These are phyloP conservation scores for Panagrolaimus sp. DNA, from an alignment of 1,140 invertebrate genomes.

Conservation along the genomic window DNA sequence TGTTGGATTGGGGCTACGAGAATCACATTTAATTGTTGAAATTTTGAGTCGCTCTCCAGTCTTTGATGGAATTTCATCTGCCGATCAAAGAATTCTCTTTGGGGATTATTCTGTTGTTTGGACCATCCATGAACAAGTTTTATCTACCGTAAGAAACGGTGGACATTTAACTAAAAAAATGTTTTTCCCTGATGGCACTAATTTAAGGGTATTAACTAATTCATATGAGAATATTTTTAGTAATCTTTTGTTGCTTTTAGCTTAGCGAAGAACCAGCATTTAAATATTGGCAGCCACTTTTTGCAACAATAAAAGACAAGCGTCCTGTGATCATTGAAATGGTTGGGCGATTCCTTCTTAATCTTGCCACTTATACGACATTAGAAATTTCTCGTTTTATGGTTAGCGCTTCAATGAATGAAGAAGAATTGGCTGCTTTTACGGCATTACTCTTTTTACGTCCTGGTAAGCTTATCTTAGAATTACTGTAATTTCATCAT, in stretches of 20 bases:
- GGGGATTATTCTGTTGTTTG: conserved; percentile 8
- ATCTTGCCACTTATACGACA: not conserved
- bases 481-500: too few species aligned
- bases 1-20: not conserved
- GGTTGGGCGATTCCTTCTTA: not conserved
- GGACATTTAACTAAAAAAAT: not conserved
- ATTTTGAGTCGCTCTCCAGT: not conserved
- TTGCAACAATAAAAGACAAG: not conserved
- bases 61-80: not conserved
- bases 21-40: not conserved
- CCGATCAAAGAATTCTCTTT: not conserved
- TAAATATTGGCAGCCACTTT: not conserved
- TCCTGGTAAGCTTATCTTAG: too few species aligned
- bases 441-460: not conserved
- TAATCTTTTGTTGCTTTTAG: not conserved
- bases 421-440: not conserved
- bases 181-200: not conserved
- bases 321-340: conserved; percentile 1
- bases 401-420: not conserved
- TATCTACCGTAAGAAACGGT: not conserved
- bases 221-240: not conserved
- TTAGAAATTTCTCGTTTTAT: not conserved
- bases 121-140: conserved; percentile 1
- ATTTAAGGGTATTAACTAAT: not conserved
- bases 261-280: not conserved